Evolutionary conservation across 2,888 invertebrate genomes (phyloP), one percentile per base, ranked within the genome.

Genomic region (Terebella lapidaria): DNA sequence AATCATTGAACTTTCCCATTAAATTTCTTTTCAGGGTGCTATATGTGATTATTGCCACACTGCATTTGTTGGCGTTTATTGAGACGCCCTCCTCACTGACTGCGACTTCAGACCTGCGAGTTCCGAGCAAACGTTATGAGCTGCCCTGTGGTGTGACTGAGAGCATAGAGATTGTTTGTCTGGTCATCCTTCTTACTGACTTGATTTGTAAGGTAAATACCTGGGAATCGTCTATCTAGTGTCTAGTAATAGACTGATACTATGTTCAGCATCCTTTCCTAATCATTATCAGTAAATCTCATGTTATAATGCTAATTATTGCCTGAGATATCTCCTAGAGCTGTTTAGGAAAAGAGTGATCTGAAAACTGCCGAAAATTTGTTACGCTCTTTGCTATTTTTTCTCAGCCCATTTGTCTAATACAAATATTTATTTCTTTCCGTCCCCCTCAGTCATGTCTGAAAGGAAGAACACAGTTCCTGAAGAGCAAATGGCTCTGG

Each of bases 401-500:
- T n/a, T n/a, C n/a, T n/a, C n/a, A n/a, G n/a, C n/a, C n/a, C n/a
- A n/a, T n/a, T n/a, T n/a, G n/a, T n/a, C n/a, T n/a, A n/a, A n/a
- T n/a, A n/a, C n/a, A n/a, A n/a, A n/a, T n/a, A n/a, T n/a, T n/a
- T n/a, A n/a, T n/a, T n/a, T n/a, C n/a, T n/a, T n/a, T n/a, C n/a
- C n/a, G n/a, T n/a, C n/a, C n/a, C 24, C 22, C 22, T n/a, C 49
- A 49, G 49, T 49, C 49, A 10, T 49, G 22, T 49, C 49, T 49
- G 15, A 49, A 49, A 22, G 49, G 49, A 15, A 49, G 22, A 49
- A n/a, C 18, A 5, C 18, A 49, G 24, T 49, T 49, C 22, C 5
- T 49, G 49, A 49, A 49, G 49, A 49, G 49, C 24, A 10, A 22
- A 49, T 49, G 49, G 49, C 22, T 49, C 10, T 49, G 15, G 49